Base-by-base conservation (phyloP, 2,888 invertebrate species). In the Agonopterix alstromeriana region DNA sequence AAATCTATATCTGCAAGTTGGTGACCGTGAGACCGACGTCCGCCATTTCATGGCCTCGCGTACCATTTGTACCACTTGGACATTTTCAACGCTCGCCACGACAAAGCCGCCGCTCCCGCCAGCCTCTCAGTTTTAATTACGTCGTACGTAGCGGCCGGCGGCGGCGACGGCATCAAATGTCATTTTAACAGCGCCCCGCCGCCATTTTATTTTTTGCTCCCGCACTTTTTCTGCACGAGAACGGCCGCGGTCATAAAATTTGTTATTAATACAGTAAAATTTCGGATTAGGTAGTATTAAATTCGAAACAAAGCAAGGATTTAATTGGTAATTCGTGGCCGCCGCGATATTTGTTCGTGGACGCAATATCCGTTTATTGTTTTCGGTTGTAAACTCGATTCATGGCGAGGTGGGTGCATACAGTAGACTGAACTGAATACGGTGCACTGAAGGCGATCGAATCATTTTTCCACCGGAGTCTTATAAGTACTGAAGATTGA, bases 241-340 rank as follows among this genome's bases (percentile, higher is more conserved):
- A 52, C 51, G 53, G 52, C 57, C 60, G 58, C 61, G 66, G 61
- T 82, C 83, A 73, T 86, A 87, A 86, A 86, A 73, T 70, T 79
- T 80, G 80, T 82, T 82, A 82, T 82, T 83, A 82, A 83, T 85
- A 79, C 84, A 85, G 81, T 85, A 77, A 85, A 86, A 83, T 84
- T 85, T 86, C 77, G 73, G 83, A 83, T 85, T 84, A 82, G 80
- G 76, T 82, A 72, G 77, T 80, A 81, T 84, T 82, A 79, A 82
- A 85, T 82, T 82, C 73, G 82, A 81, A 85, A 86, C 83, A 84
- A 84, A 80, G 82, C 82, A 73, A 76, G 73, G 78, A 78, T 84
- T 86, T 85, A 82, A 85, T 86, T 85, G 82, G 81, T 73, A 70
- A 73, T 78, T 71, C 81, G 79, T 77, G 78, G 70, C 67, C 65